Evolutionary conservation across 2,797 vertebrate species (phyloP), one percentile per base, ranked within the genome.

Genomic region (Argentina silus): DNA sequence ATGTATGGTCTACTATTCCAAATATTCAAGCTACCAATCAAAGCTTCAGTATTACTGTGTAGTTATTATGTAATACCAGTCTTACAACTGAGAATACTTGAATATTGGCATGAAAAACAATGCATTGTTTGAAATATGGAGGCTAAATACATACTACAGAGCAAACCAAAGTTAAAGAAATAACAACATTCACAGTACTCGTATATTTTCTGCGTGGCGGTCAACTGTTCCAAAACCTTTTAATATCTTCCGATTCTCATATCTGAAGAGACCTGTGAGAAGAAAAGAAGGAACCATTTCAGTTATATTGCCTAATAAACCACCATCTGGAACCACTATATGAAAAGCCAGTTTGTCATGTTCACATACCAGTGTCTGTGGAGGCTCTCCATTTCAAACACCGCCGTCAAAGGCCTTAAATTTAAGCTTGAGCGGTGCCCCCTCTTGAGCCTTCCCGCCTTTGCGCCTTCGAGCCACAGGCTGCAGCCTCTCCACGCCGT

Each of bases 361-460:
- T 55, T 56, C 15, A 55, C 50, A 42, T 53, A 43, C 51, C 67
- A 3, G 21, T 55, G 66, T 68, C 51, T n/a, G 5, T 48, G 42
- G 7, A 42, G 51, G 51, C 27, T 68, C 67, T 43, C 51, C 15
- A 36, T 50, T 71, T 71, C 59, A 71, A 61, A 71, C 69, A 7
- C 43, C 7, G 17, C 56, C 14, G 56, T 71, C 69, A 71, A 60
- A 71, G 14, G 56, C 57, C 45, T 62, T 63, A n/a, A 71, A 71
- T 61, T 71, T 72, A 6, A 60, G 44, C 45, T 67, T 66, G 23
- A 17, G 45, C 19, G 21, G 10, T 19, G 55, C 9, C 59, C 27
- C 51, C 44, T 74, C 53, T 8, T 8, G 15, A 36, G 53, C 9
- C 51, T 17, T 53, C 27, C 17, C 44, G 19, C 14, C 53, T 36